A percentile compares a stretch with the other conserved stretches of the same genome.
Evolutionary conservation across 2,888 invertebrate species (phyloP).

Genomic region (Aelia acuminata): DNA sequence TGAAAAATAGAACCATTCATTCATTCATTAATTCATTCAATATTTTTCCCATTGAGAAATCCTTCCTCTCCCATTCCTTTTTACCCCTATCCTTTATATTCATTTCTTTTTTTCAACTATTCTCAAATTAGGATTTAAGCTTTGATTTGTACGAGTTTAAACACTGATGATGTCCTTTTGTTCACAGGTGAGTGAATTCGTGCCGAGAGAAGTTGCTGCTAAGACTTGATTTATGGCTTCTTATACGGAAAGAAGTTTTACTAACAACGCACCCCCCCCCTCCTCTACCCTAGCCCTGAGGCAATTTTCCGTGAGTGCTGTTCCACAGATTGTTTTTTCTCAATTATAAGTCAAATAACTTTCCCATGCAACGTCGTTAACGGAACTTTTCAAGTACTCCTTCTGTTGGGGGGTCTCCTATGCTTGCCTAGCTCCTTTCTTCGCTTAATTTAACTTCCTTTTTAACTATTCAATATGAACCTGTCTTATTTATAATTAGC

Average conservation of each 20-base stretch:
- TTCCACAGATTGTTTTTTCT: slow-evolving; percentile 46
- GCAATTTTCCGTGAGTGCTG: slow-evolving; percentile 46
- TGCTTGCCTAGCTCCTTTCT: not conserved
- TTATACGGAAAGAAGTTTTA: slow-evolving; percentile 46
- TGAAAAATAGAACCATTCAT: too few species aligned
- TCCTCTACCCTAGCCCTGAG: not conserved
- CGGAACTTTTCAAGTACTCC: slow-evolving; percentile 36
- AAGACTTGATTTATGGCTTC: slow-evolving; percentile 46
- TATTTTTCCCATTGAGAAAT: too few species aligned
- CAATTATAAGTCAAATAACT: slow-evolving; percentile 51
- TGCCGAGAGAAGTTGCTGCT: slow-evolving; percentile 22
- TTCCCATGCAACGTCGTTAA: slow-evolving; percentile 44
- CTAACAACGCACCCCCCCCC: slow-evolving; percentile 18
- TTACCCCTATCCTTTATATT: not conserved
- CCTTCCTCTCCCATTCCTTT: not conserved
- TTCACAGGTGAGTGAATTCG: slow-evolving; percentile 47
- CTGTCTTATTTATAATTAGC: not conserved
- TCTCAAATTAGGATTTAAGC: slow-evolving; percentile 16
- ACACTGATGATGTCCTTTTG: slow-evolving; percentile 47
- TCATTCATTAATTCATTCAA: too few species aligned
- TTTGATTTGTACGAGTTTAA: slow-evolving; percentile 45
- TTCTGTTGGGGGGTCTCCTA: not conserved
- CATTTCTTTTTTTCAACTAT: not conserved
- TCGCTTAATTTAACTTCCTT: not conserved
- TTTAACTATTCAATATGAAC: not conserved